Evolutionary conservation across 2,113 vertebrate species (phyloP).

Genomic region (Parus major): DNA sequence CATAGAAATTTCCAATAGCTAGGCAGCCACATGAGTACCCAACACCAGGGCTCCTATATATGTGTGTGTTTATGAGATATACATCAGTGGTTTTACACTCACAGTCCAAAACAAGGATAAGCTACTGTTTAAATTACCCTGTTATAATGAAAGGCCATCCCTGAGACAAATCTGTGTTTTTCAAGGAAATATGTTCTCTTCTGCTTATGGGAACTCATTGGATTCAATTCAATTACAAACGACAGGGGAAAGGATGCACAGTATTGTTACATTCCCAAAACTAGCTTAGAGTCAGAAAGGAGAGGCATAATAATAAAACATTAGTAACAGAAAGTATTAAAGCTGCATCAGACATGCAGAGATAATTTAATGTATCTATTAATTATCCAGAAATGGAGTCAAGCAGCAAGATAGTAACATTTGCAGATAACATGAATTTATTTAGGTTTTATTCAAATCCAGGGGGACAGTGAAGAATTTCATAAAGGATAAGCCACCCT

Average conservation of each 20-base stretch:
- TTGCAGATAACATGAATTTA: not conserved
- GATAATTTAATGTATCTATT: not conserved
- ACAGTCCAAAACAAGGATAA: not conserved
- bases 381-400: not conserved
- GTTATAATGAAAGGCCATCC: not conserved
- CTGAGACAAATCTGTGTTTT: not conserved
- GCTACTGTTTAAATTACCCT: not conserved
- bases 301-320: not conserved
- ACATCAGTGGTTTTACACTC: not conserved
- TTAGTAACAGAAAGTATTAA: not conserved
- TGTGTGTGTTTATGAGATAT: not conserved
- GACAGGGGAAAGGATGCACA: not conserved
- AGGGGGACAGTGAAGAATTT: not conserved
- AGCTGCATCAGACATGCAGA: not conserved
- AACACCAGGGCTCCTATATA: not conserved
- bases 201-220: not conserved
- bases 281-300: not conserved
- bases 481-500: not conserved
- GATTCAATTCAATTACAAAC: not conserved
- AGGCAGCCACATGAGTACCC: not conserved
- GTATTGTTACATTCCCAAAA: not conserved
- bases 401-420: not conserved
- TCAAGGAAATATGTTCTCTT: not conserved
- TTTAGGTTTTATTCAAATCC: conserved; percentile 3
- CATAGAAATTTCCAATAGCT: not conserved